These are phyloP conservation scores for Tychaedon coryphoeus DNA, from an alignment of 2,113 vertebrate genomes.

Conservation along the genomic window DNA sequence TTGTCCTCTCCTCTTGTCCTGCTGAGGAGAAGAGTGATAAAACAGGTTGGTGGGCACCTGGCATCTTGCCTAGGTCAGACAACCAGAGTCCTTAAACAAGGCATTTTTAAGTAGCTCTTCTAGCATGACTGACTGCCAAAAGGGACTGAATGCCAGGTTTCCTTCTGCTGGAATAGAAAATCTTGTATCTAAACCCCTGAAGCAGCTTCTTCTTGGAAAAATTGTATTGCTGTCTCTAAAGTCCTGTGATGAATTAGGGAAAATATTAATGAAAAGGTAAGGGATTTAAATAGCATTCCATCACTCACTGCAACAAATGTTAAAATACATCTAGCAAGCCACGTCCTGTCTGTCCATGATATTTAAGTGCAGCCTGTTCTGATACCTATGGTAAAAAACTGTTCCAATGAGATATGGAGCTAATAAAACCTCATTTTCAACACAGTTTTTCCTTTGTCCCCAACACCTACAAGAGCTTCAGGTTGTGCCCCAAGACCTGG, in stretches of 20 bases:
- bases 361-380: background rate
- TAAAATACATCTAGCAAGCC: background rate
- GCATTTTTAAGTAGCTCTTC: background rate
- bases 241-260: background rate
- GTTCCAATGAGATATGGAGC: background rate
- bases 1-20: background rate
- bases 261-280: background rate
- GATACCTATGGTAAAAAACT: background rate
- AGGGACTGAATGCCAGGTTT: background rate
- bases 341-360: no score
- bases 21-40: background rate
- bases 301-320: background rate
- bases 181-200: background rate
- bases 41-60: background rate
- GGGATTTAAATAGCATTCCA: background rate
- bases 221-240: background rate
- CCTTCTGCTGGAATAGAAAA: background rate
- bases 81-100: background rate
- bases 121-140: background rate
- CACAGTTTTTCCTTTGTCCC: background rate
- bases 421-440: background rate
- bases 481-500: background rate
- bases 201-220: background rate
- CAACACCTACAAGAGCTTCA: background rate
- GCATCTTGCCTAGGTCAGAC: background rate